phyloP scores from a whole-genome alignment of 2,797 vertebrate species.

The Benthosema pterotum region DNA sequence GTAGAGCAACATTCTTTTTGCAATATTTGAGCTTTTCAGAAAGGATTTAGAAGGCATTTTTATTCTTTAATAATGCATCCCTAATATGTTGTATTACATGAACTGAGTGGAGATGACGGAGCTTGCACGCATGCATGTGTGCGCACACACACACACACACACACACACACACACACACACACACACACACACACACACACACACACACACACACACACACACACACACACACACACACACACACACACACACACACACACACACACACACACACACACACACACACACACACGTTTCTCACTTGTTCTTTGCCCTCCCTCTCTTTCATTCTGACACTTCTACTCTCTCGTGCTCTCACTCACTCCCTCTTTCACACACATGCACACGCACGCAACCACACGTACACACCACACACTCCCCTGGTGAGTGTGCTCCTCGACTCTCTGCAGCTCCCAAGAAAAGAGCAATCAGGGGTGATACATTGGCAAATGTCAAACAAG shows the following conservation, averaged over 20 bases:
- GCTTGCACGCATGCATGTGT: too few relatives aligned
- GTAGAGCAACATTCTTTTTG: too few relatives aligned
- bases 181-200: conserved; percentile 2
- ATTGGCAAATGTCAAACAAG: conserved; percentile 81
- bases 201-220: background rate
- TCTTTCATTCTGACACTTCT: background rate
- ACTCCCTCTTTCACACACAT: background rate
- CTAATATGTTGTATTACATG: background rate
- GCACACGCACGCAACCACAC: background rate
- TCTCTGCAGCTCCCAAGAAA: conserved; percentile 54
- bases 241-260: background rate
- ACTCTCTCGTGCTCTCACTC: background rate
- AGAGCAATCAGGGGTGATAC: conserved; percentile 74
- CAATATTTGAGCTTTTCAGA: too few relatives aligned
- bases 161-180: too few relatives aligned
- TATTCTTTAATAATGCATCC: background rate
- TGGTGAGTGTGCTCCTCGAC: conserved; percentile 6
- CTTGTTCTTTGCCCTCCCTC: too few relatives aligned
- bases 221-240: background rate
- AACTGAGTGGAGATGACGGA: background rate
- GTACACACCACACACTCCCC: background rate
- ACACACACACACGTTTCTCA: background rate
- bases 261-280: background rate
- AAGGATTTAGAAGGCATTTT: too few relatives aligned
- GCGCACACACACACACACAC: too few relatives aligned